Evolutionary conservation across 2,888 invertebrate species (phyloP).

Genomic region (Drosophila limbata): DNA sequence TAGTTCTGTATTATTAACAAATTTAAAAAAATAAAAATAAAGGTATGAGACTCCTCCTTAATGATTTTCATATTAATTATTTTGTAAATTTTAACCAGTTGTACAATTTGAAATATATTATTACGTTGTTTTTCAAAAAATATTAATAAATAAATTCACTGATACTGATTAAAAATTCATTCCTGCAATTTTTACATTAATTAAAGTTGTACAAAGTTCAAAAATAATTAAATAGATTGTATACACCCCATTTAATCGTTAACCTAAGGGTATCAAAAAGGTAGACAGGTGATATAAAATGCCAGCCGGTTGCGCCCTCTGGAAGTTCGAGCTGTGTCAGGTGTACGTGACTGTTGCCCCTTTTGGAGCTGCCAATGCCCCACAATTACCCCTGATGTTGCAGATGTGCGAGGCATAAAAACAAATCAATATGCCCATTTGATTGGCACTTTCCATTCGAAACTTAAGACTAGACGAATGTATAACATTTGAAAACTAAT

Average conservation of each 20-base stretch:
- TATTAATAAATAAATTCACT: no score
- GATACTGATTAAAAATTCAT: no score
- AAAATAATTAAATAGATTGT: background rate
- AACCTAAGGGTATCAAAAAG: conserved; percentile 27
- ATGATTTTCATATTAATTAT: background rate
- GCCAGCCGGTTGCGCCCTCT: conserved; percentile 48
- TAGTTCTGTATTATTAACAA: no score
- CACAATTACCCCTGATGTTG: conserved; percentile 32
- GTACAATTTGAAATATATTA: no score
- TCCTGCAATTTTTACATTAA: no score
- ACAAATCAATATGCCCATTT: conserved; percentile 71
- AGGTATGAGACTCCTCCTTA: background rate
- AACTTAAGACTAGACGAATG: conserved; percentile 33
- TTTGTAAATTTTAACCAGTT: background rate
- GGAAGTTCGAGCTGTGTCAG: conserved; percentile 49
- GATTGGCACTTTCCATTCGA: conserved; percentile 74
- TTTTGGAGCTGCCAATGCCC: conserved; percentile 15
- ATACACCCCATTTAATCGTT: background rate
- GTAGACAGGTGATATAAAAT: conserved; percentile 73
- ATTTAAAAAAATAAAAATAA: no score
- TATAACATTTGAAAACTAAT: background rate
- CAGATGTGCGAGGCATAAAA: conserved; percentile 41
- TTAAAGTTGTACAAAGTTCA: background rate
- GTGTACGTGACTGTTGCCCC: conserved; percentile 73
- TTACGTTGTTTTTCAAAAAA: no score